Conservation (phyloP, 2,113 vertebrate genomes). For the Callionymus lyra region DNA sequence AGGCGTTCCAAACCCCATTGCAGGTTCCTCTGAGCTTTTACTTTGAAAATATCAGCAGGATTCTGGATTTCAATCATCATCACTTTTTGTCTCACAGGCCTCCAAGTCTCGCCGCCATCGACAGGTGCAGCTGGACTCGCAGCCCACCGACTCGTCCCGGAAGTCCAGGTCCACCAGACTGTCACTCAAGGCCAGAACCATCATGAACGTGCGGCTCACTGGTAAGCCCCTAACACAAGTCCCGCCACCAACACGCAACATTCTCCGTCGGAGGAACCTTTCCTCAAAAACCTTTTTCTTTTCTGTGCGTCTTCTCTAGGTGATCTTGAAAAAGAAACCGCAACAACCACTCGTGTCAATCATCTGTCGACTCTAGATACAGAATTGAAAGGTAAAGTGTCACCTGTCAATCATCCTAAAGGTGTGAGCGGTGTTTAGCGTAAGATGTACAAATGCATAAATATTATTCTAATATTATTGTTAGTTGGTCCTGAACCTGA, state of each 20-base stretch:
- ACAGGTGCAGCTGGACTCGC: constrained; percentile 67
- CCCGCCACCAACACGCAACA: background rate
- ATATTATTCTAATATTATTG: too few species aligned
- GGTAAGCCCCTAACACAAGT: too few species aligned
- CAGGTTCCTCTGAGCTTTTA: constrained; percentile 65
- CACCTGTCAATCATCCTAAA: background rate
- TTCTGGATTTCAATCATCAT: background rate
- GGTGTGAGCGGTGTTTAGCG: background rate
- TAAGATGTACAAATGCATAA: too few species aligned
- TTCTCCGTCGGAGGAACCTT: background rate
- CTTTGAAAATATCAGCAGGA: background rate
- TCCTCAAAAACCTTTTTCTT: background rate
- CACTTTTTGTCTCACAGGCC: constrained; percentile 51
- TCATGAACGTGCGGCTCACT: constrained; percentile 22
- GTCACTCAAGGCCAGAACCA: constrained; percentile 38
- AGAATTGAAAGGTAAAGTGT: constrained; percentile 15
- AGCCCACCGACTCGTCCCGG: constrained; percentile 3
- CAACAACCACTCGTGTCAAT: constrained; percentile 2
- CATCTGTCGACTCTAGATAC: constrained; percentile 29
- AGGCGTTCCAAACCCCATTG: constrained; percentile 69
- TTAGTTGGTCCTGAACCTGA: too few species aligned
- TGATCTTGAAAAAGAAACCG: constrained; percentile 8
- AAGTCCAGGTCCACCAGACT: background rate
- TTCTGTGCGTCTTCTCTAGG: constrained; percentile 7
- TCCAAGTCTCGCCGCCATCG: constrained; percentile 81